These are phyloP conservation scores for Akabosia matsudoensis DNA, from an alignment of 1,140 invertebrate species.

Conservation along the genomic window DNA sequence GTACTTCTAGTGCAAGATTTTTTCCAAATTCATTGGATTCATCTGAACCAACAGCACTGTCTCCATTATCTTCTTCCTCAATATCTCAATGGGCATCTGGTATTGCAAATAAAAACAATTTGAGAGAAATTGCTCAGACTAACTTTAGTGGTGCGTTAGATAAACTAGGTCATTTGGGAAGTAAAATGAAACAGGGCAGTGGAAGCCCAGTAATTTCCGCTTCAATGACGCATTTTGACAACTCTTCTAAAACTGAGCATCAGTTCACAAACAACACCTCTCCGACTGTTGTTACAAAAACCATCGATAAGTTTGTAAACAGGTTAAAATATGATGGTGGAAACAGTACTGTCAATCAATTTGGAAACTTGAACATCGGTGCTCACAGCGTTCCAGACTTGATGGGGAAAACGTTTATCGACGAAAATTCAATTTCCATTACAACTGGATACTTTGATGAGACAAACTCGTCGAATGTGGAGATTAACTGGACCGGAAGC, in stretches of 20 bases:
- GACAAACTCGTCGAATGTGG: background rate
- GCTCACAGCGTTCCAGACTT: no score
- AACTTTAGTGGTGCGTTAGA: background rate
- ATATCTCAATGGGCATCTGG: background rate
- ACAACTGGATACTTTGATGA: no score
- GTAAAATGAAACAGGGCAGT: background rate
- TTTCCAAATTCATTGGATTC: background rate
- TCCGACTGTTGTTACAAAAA: background rate
- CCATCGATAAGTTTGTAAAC: background rate
- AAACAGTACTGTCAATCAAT: background rate
- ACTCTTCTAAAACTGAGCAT: background rate
- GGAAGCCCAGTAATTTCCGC: background rate
- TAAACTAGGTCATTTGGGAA: background rate
- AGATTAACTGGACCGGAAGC: background rate
- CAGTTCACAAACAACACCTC: background rate
- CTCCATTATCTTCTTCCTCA: background rate
- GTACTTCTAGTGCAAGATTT: slow-evolving; percentile 10
- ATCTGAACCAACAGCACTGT: background rate
- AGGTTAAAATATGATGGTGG: background rate
- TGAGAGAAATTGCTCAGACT: background rate
- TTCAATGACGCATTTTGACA: background rate
- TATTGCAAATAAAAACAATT: background rate
- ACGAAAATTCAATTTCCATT: no score
- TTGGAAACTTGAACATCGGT: background rate
- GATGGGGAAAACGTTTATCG: no score